Percentiles rank a stretch among this genome's conserved stretches.
These are phyloP conservation scores for Nematolebias whitei DNA, from an alignment of 2,113 vertebrate species.

Conservation along the genomic window DNA sequence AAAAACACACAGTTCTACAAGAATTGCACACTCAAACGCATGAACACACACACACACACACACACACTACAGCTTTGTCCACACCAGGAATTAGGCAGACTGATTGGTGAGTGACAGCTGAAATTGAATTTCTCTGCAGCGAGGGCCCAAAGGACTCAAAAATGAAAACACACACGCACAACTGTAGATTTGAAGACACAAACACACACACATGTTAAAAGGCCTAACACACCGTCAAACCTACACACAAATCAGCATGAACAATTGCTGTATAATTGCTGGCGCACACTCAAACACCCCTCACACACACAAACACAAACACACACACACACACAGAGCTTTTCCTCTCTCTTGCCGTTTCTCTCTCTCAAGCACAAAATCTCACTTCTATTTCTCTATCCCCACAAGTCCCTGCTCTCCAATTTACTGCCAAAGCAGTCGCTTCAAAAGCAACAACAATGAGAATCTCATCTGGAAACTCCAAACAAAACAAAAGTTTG, in stretches of 20 bases:
- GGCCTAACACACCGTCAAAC: constrained; percentile 3
- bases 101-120: constrained; percentile 68
- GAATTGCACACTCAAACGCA: constrained; percentile 18
- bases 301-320: too few relatives aligned
- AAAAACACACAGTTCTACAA: constrained; percentile 8
- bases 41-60: constrained; percentile 15
- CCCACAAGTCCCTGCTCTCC: constrained; percentile 47
- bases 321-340: constrained; percentile 2
- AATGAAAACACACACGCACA: constrained; percentile 21
- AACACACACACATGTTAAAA: constrained; percentile 17
- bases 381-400: constrained; percentile 17
- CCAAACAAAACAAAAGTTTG: constrained; percentile 49
- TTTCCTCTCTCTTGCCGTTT: not conserved
- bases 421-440: constrained; percentile 66
- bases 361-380: constrained; percentile 17
- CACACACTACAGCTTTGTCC: constrained; percentile 19
- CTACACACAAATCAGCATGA: constrained; percentile 33
- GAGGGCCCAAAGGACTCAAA: constrained; percentile 50
- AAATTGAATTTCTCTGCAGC: constrained; percentile 66
- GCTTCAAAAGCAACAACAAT: constrained; percentile 61
- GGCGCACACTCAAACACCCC: constrained; percentile 12
- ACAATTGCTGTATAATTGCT: constrained; percentile 56
- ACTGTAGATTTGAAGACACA: constrained; percentile 2
- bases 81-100: constrained; percentile 55
- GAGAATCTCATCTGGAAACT: constrained; percentile 47